Percentiles rank a stretch among this genome's conserved stretches.
phyloP scores from a whole-genome alignment of 2,888 invertebrate genomes.

The Serripes groenlandicus region DNA sequence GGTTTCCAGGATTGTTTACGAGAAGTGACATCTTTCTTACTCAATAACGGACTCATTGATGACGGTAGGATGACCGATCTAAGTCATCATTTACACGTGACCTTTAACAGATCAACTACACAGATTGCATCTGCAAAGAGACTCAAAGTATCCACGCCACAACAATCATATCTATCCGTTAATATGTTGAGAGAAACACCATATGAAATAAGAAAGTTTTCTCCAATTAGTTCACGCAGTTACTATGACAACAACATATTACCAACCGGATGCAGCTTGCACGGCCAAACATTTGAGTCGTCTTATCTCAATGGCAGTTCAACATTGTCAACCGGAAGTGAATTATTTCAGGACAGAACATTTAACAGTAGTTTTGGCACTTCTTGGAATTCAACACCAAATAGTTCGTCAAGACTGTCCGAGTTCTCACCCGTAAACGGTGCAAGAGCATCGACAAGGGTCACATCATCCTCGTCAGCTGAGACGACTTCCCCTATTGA shows the following conservation, averaged over 20 bases:
- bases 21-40: background rate
- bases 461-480: background rate
- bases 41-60: background rate
- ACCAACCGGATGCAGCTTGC: background rate
- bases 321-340: too few species aligned
- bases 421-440: too few species aligned
- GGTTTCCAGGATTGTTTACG: constrained; percentile 14
- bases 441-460: too few species aligned
- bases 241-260: background rate
- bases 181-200: background rate
- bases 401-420: too few species aligned
- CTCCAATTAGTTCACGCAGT: background rate
- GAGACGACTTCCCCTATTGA: background rate
- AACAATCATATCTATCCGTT: background rate
- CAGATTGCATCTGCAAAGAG: too few species aligned
- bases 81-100: background rate
- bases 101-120: background rate
- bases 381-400: too few species aligned
- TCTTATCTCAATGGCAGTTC: too few species aligned
- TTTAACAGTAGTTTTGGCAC: too few species aligned
- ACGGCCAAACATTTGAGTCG: background rate
- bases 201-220: background rate
- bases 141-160: constrained; percentile 7
- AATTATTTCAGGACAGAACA: too few species aligned
- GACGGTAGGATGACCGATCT: background rate